These are phyloP conservation scores for Lophochroa leadbeateri DNA, from an alignment of 2,113 vertebrate species.

Conservation along the genomic window DNA sequence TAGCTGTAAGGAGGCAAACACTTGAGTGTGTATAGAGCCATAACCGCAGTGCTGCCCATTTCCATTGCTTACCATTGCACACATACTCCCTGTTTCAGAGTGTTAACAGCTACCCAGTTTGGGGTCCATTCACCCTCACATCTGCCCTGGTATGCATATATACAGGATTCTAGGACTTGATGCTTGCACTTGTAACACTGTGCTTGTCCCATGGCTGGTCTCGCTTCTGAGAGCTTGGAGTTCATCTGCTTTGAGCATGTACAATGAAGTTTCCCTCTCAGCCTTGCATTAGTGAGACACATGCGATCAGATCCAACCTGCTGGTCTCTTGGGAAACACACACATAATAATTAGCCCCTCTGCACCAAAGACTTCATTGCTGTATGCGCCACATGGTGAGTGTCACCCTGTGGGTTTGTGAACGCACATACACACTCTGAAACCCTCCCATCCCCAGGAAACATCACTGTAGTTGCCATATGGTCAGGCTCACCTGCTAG, in stretches of 20 bases:
- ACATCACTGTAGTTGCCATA: slow-evolving; percentile 5
- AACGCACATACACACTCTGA: not conserved
- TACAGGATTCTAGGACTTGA: not conserved
- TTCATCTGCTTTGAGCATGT: not conserved
- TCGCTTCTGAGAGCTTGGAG: not conserved
- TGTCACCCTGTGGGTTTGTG: slow-evolving; percentile 10
- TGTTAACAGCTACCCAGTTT: not conserved
- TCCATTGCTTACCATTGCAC: not conserved
- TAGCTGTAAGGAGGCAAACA: not conserved
- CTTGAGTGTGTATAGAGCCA: too few relatives aligned
- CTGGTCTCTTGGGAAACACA: not conserved
- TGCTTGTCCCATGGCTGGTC: not conserved
- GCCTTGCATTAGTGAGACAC: not conserved
- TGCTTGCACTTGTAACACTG: not conserved
- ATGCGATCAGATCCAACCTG: not conserved
- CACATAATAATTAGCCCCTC: slow-evolving; percentile 32
- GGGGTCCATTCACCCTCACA: not conserved
- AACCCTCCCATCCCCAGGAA: not conserved
- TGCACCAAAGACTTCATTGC: not conserved
- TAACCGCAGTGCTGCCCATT: not conserved
- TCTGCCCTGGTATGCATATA: not conserved
- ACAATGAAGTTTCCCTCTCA: not conserved
- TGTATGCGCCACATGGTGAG: slow-evolving; percentile 42
- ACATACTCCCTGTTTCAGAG: not conserved
- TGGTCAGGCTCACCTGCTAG: slow-evolving; percentile 52